phyloP scores from a whole-genome alignment of 2,113 vertebrate genomes.

The Pangasianodon hypophthalmus region DNA sequence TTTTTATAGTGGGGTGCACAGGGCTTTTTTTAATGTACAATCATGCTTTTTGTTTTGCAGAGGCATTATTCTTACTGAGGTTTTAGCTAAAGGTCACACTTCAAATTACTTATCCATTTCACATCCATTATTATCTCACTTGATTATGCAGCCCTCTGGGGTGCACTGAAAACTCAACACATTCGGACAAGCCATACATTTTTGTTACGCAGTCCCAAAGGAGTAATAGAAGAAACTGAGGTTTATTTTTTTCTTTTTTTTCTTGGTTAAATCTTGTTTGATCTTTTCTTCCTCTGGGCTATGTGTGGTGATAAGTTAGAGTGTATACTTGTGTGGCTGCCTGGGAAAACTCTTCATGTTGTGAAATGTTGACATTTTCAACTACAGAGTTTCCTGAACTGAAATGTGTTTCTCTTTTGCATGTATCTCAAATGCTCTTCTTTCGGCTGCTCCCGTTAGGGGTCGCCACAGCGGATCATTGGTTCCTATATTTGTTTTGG shows the following conservation, averaged over 20 bases:
- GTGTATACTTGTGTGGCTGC: not conserved
- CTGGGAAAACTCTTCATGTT: not conserved
- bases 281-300: conserved; percentile 38
- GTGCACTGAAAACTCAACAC: conserved; percentile 27
- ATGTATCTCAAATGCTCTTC: not conserved
- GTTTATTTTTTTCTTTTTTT: conserved; percentile 51
- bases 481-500: too few species aligned
- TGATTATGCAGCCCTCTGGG: conserved; percentile 25
- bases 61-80: conserved; percentile 20
- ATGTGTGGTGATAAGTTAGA: not conserved
- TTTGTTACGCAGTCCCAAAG: conserved; percentile 51
- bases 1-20: conserved; percentile 43
- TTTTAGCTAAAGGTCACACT: conserved; percentile 36
- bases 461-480: too few species aligned
- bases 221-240: conserved; percentile 57
- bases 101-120: conserved; percentile 34
- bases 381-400: not conserved
- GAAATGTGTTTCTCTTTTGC: not conserved
- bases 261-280: conserved; percentile 39
- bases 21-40: conserved; percentile 45
- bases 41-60: conserved; percentile 29
- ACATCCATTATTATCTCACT: conserved; percentile 26
- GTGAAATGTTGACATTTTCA: not conserved
- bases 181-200: conserved; percentile 41
- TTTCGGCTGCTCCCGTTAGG: too few species aligned